These are phyloP conservation scores for Hirtodrosophila confusa DNA, from an alignment of 2,888 invertebrate species.

Conservation along the genomic window DNA sequence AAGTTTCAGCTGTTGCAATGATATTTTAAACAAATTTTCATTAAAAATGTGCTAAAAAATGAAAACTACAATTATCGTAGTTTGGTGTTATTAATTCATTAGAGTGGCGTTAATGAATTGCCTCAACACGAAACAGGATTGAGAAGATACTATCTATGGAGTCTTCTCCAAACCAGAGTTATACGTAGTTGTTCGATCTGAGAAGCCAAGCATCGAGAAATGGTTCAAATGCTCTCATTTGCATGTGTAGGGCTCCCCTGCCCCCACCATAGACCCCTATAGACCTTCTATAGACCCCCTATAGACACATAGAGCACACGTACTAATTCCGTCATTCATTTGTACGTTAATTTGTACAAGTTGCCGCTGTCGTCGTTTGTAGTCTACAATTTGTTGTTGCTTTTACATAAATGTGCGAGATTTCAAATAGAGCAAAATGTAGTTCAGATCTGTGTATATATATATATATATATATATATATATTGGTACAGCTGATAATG, in stretches of 20 bases:
- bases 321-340: slow-evolving; percentile 78
- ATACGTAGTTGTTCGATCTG: slow-evolving; percentile 22
- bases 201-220: slow-evolving; percentile 15
- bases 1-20: slow-evolving; percentile 25
- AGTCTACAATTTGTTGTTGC: slow-evolving; percentile 39
- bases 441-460: slow-evolving; percentile 57
- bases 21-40: slow-evolving; percentile 4
- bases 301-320: slow-evolving; percentile 41
- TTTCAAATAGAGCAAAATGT: slow-evolving; percentile 76
- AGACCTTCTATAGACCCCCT: slow-evolving; percentile 16
- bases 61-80: slow-evolving; percentile 57
- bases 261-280: neutral
- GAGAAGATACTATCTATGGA: slow-evolving; percentile 8
- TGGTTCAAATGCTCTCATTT: slow-evolving; percentile 11
- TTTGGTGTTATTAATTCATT: slow-evolving; percentile 76
- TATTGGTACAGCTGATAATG: slow-evolving; percentile 57
- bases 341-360: slow-evolving; percentile 77
- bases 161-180: neutral
- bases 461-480: slow-evolving; percentile 6
- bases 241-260: slow-evolving; percentile 2
- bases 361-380: slow-evolving; percentile 48
- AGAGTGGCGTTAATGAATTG: slow-evolving; percentile 63
- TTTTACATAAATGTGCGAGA: slow-evolving; percentile 75
- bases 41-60: slow-evolving; percentile 23
- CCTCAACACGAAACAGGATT: slow-evolving; percentile 32